Evolutionary conservation across 1,140 invertebrate genomes (phyloP), one percentile per base, ranked within the genome.

Genomic region (Trissolcus basalis): DNA sequence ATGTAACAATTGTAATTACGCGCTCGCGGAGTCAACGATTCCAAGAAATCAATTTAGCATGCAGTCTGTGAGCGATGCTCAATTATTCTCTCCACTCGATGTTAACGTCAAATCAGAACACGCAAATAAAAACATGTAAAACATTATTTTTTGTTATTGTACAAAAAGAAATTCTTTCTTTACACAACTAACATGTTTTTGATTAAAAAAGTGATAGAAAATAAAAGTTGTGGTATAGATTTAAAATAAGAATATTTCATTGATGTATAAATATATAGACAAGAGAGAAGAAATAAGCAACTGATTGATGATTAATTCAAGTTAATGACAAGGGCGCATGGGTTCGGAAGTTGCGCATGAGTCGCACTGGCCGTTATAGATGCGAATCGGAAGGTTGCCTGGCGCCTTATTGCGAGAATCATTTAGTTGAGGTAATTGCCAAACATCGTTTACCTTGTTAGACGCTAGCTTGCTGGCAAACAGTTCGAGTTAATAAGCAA

Each of bases 401-500:
- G 64, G 48, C 67, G 47, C 55, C 59, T 75, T 64, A 64, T 27
- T 27, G 19, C 55, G 82, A 80, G 83, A 85, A 87, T 88, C 85
- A 86, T 87, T 87, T 85, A 85, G 83, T 83, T 79, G 80, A 83
- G 83, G 87, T 88, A 88, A 88, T 87, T 88, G 81, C 84, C 86
- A 85, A 87, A 88, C 86, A 87, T 88, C 87, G 86, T 87, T 87
- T 85, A 85, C 82, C 86, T 87, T 86, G 86, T 87, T 87, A 88
- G 85, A 72, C 78, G 72, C 77, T 80, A 83, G 81, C 80, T 82
- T 70, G 69, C 81, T 83, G 77, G 83, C 79, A 85, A 87, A 87
- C 83, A 84, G 80, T 71, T 79, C 82, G 79, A 82, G 84, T 88
- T 88, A 87, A 87, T 88, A 87, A 87, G 82, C 84, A 83, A 73